A percentile compares a stretch with the other conserved stretches of the same genome.
phyloP scores from a whole-genome alignment of 64 coral and sea anemone genomes.

The Anthopleura sola region DNA sequence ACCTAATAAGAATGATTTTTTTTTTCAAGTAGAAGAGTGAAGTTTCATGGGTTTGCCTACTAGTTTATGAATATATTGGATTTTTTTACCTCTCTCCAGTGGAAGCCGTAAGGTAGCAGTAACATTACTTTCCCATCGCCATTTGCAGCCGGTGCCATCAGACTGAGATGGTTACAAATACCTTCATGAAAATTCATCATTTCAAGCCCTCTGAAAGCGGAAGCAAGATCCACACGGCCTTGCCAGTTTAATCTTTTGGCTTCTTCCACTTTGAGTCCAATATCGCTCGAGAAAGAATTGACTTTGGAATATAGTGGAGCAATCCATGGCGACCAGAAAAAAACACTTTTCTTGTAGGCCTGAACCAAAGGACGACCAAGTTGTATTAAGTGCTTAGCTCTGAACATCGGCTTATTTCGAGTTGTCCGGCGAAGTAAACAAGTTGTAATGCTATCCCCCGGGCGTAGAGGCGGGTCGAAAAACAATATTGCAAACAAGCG shows the following conservation, averaged over 20 bases:
- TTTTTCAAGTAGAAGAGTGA: too few species aligned
- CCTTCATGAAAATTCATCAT: conserved; percentile 66
- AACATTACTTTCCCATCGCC: conserved; percentile 72
- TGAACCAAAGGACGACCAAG: background rate
- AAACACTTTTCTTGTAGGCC: background rate
- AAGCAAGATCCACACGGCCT: conserved; percentile 68
- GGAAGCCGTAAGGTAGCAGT: conserved; percentile 61
- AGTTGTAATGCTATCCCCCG: too few species aligned
- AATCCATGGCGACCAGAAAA: background rate
- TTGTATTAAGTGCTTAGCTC: background rate
- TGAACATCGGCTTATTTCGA: background rate
- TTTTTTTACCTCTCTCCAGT: conserved; percentile 73
- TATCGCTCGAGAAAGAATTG: background rate
- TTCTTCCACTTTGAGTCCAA: background rate
- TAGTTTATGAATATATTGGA: too few species aligned
- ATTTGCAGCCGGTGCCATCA: conserved; percentile 66
- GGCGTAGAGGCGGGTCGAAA: too few species aligned
- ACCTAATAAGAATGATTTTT: too few species aligned
- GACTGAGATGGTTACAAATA: conserved; percentile 81
- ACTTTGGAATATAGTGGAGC: background rate
- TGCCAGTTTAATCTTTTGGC: conserved; percentile 47
- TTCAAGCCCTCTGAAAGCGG: conserved; percentile 70
- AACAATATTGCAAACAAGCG: too few species aligned
- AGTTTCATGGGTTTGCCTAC: too few species aligned
- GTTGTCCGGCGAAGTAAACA: too few species aligned